Evolutionary conservation across 2,888 invertebrate genomes (phyloP), one percentile per base, ranked within the genome.

Genomic region (Eupithecia vulgata): DNA sequence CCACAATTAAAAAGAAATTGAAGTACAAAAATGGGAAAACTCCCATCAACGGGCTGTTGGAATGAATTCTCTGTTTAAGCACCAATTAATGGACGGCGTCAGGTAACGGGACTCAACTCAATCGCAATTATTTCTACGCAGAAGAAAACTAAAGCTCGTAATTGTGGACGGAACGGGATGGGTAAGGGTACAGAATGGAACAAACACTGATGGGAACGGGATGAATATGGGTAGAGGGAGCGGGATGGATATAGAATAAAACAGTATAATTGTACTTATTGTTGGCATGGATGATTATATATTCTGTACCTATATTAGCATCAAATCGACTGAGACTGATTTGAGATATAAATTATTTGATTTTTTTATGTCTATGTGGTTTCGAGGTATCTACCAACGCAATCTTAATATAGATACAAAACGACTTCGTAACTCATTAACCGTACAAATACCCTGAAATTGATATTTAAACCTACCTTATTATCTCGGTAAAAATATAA

Each of bases 101-200:
- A 87, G 90, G 89, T 88, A 88, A 87, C 87, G 85, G 84, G 87
- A 88, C 87, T 90, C 89, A 86, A 90, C 88, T 90, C 91, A 88
- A 90, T 91, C 87, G 90, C 89, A 90, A 93, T 92, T 92, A 92
- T 89, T 90, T 89, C 86, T 85, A 85, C 88, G 90, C 82, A 82
- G 85, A 88, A 90, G 90, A 90, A 91, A 91, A 91, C 87, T 91
- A 87, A 86, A 85, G 85, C 80, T 88, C 85, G 86, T 90, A 90
- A 91, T 90, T 90, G 90, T 90, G 86, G 87, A 81, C 83, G 77
- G 79, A 64, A 67, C 69, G 59, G 78, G 78, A 74, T 68, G 71
- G 77, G 70, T 71, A 59, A 68, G 68, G 21, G n/a, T 37, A 34
- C 35, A 30, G 34, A 61, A 30, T 3, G 35, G 35, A 17, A 62